Base-by-base conservation (phyloP, 2,888 invertebrate genomes). In the Gastrophysa polygoni region DNA sequence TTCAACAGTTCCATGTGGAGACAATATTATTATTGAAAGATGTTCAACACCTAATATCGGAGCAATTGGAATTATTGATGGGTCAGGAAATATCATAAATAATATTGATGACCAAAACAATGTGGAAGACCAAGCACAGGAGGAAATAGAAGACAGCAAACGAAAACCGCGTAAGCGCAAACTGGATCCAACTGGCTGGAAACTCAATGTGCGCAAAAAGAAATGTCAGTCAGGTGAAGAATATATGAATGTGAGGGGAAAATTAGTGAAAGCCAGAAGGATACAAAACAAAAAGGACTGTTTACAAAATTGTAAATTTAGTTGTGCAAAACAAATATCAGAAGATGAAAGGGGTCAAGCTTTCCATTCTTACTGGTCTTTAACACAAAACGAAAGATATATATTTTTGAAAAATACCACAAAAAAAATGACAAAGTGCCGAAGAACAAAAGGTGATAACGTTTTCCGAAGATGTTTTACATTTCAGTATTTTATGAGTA, bases 371-470 rank as follows among this genome's bases (percentile, higher is more conserved):
- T 59, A 59, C 34, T 59, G 38, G 32, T 34, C 34, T 32, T 50
- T 47, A 34, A 54, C 54, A n/a, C 59, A 59, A 54, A 59, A 59
- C 21, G 59, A 54, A 59, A 59, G 54, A 59, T 54, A 59, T 24
- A 11, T 59, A 7, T 59, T 54, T 34, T 21, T 54, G 10, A 59
- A 34, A 55, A 47, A 54, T 5, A 34, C 47, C 28, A 54, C 59
- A 21, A 28, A 54, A 32, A 59, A 59, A 47, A 10, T n/a, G n/a
- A 54, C n/a, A 5, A 54, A 59, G 34, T 17, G 47, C 18, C 54
- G 59, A 46, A 54, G 48, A 46, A 59, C 59, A 50, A 34, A 8
- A 14, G 50, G 28, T 11, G 28, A 24, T 43, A 21, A 29, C 38
- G 16, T 24, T 21, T 54, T 47, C 10, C 28, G 54, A 21, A 32